Conservation (phyloP, 2,113 vertebrate genomes). For the Setophaga kirtlandii region DNA sequence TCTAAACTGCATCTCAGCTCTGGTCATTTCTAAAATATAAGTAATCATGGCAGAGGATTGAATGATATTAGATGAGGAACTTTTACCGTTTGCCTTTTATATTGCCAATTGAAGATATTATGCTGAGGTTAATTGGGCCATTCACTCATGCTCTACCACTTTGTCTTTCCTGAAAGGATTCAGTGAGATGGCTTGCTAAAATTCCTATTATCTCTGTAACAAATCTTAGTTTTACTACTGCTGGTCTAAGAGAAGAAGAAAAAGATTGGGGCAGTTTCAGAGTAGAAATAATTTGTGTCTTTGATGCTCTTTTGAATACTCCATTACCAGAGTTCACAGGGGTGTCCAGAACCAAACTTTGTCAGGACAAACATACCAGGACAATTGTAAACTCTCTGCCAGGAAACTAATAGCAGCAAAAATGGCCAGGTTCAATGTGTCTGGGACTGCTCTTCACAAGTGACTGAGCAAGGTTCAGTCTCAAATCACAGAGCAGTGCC, state of each 20-base stretch:
- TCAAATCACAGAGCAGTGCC: background rate
- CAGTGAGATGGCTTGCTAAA: constrained; percentile 18
- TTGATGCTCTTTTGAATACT: background rate
- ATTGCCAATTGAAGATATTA: background rate
- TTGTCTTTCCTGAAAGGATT: constrained; percentile 15
- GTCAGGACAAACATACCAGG: background rate
- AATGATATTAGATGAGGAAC: background rate
- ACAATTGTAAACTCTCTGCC: background rate
- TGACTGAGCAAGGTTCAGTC: background rate
- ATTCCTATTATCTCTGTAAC: constrained; percentile 12
- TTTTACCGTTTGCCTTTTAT: constrained; percentile 4
- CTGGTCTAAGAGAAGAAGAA: background rate
- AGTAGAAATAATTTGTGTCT: background rate
- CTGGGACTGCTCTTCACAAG: background rate
- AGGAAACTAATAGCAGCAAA: background rate
- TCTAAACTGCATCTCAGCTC: background rate
- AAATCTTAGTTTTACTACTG: constrained; percentile 1
- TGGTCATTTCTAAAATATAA: background rate
- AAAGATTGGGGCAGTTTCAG: background rate
- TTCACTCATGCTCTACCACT: background rate
- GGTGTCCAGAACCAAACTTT: background rate
- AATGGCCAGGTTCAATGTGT: background rate
- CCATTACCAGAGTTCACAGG: background rate
- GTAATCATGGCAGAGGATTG: background rate
- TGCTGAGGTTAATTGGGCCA: constrained; percentile 13